These are phyloP conservation scores for Elysia chlorotica DNA, from an alignment of 1,140 invertebrate genomes.

Conservation along the genomic window DNA sequence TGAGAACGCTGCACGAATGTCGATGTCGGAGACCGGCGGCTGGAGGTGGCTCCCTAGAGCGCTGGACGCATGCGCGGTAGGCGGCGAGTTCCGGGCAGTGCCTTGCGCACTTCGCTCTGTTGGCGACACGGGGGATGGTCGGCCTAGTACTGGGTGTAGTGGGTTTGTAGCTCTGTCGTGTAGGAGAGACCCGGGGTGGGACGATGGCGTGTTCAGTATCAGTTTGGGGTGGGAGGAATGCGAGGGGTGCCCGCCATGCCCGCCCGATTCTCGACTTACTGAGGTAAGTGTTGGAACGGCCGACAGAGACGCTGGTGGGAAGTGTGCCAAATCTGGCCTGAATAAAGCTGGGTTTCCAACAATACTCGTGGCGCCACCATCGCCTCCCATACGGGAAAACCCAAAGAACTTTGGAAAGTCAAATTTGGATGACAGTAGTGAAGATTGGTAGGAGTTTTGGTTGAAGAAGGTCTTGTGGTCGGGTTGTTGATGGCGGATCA, in stretches of 20 bases:
- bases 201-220: slow-evolving; percentile 18
- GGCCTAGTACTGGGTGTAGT: neutral
- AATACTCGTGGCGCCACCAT: slow-evolving; percentile 22
- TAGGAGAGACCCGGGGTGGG: neutral
- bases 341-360: neutral
- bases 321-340: neutral
- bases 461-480: too few species aligned
- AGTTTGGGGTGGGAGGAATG: neutral
- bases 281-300: neutral
- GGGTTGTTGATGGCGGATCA: too few species aligned
- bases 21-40: neutral
- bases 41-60: neutral
- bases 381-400: too few species aligned
- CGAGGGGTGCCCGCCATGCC: neutral
- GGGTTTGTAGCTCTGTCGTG: neutral
- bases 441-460: too few species aligned
- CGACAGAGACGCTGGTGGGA: neutral
- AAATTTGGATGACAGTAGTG: too few species aligned
- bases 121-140: neutral
- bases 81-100: neutral
- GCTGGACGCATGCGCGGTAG: neutral
- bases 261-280: too few species aligned
- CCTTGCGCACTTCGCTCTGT: too few species aligned
- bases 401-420: too few species aligned
- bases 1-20: neutral